Conservation (phyloP, 2,113 vertebrate species). For the Lophotis ruficrista region DNA sequence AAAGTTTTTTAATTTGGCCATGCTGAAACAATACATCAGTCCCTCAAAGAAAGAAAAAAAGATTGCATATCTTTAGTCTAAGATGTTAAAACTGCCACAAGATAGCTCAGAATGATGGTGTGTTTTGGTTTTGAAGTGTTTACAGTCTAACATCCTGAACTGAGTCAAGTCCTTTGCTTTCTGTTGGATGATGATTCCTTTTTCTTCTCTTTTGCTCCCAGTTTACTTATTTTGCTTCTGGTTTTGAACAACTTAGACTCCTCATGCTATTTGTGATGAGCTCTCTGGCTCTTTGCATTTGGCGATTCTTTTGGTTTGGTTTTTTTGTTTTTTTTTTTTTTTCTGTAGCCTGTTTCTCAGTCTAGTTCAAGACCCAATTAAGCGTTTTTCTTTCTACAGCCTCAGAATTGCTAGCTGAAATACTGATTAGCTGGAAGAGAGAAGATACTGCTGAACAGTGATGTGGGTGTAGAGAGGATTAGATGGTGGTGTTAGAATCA, state of each 20-base stretch:
- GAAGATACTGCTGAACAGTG: accelerated
- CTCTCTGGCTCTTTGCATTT: not conserved
- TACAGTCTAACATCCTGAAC: not conserved
- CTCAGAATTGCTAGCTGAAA: not conserved
- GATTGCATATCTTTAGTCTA: not conserved
- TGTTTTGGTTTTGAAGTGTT: not conserved
- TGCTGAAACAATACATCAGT: not conserved
- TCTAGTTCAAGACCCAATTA: not conserved
- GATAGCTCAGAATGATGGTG: not conserved
- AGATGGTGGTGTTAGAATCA: not conserved
- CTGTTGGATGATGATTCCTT: not conserved
- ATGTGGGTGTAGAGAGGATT: not conserved
- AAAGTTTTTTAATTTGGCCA: not conserved
- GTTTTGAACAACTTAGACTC: not conserved
- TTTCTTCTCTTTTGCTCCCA: not conserved
- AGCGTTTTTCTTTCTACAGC: not conserved
- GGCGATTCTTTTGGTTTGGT: not conserved
- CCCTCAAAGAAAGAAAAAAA: not conserved
- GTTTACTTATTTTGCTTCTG: not conserved
- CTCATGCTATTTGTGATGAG: not conserved
- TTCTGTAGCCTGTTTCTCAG: not conserved
- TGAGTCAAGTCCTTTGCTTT: not conserved
- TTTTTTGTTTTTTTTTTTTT: not conserved
- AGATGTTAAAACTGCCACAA: not conserved
- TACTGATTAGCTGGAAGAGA: not conserved